Evolutionary conservation across 2,797 vertebrate genomes (phyloP).

Genomic region (Pelobates cultripes): DNA sequence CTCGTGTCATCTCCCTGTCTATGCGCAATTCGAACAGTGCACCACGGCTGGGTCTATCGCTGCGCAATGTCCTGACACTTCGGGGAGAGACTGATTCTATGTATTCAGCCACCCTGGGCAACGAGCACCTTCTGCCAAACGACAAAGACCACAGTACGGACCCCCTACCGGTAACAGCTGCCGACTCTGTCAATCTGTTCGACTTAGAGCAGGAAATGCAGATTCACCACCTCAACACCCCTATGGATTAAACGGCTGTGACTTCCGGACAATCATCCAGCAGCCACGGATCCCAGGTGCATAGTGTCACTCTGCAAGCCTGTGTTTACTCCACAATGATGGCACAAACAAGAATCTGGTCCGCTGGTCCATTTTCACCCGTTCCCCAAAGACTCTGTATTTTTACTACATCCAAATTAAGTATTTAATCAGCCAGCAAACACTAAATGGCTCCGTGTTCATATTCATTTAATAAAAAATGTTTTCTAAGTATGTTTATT

Average conservation of each 20-base stretch:
- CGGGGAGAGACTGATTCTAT: slow-evolving; percentile 74
- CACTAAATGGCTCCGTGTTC: background rate
- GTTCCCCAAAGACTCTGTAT: background rate
- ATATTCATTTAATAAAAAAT: background rate
- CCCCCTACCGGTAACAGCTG: slow-evolving; percentile 60
- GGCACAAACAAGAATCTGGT: too few relatives aligned
- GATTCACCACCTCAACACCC: slow-evolving; percentile 72
- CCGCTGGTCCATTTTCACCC: too few relatives aligned
- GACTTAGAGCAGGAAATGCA: slow-evolving; percentile 72
- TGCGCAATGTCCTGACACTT: slow-evolving; percentile 69
- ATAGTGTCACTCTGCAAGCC: too few relatives aligned
- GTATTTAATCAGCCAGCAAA: background rate
- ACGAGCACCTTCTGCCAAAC: slow-evolving; percentile 56
- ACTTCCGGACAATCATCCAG: too few relatives aligned
- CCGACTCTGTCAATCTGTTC: slow-evolving; percentile 74
- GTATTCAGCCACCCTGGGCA: slow-evolving; percentile 69
- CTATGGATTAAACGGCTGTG: slow-evolving; percentile 66
- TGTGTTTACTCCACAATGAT: too few relatives aligned
- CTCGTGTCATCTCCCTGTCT: slow-evolving; percentile 85
- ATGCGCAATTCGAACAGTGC: slow-evolving; percentile 90
- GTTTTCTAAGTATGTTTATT: too few relatives aligned
- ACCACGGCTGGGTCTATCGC: slow-evolving; percentile 63
- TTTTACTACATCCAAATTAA: background rate
- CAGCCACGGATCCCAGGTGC: too few relatives aligned
- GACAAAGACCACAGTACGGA: slow-evolving; percentile 31